Evolutionary conservation across 2,888 invertebrate genomes (phyloP).

Genomic region (Drosophila kambysellisi): DNA sequence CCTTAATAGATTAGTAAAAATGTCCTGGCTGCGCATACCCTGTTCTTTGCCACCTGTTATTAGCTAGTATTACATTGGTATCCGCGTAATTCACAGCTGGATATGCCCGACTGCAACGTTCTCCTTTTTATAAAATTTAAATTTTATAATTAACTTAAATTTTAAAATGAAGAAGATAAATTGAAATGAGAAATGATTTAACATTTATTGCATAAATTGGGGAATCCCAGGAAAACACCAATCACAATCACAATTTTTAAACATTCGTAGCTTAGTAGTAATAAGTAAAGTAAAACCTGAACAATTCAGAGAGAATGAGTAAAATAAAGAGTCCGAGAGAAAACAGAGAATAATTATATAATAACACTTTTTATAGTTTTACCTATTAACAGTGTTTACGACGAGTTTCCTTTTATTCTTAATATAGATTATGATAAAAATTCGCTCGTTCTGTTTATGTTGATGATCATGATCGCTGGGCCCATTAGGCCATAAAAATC

Average conservation of each 20-base stretch:
- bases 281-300: background rate
- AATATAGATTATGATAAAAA: background rate
- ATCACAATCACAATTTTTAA: background rate
- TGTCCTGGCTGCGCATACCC: too few relatives aligned
- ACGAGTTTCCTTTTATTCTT: background rate
- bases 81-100: too few relatives aligned
- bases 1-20: too few relatives aligned
- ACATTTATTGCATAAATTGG: background rate
- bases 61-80: too few relatives aligned
- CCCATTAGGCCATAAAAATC: constrained; percentile 26
- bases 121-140: background rate
- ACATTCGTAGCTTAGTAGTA: background rate
- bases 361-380: constrained; percentile 36
- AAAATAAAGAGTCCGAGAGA: background rate
- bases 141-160: background rate
- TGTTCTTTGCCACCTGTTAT: background rate
- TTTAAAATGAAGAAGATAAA: background rate
- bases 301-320: background rate
- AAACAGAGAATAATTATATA: background rate
- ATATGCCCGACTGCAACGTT: too few relatives aligned
- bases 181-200: background rate
- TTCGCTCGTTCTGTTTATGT: constrained; percentile 15
- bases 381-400: constrained; percentile 30
- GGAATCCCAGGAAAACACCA: background rate
- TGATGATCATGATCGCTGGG: constrained; percentile 10